Evolutionary conservation across 2,888 invertebrate species (phyloP), one percentile per base, ranked within the genome.

Genomic region (Pyrrhia umbra): DNA sequence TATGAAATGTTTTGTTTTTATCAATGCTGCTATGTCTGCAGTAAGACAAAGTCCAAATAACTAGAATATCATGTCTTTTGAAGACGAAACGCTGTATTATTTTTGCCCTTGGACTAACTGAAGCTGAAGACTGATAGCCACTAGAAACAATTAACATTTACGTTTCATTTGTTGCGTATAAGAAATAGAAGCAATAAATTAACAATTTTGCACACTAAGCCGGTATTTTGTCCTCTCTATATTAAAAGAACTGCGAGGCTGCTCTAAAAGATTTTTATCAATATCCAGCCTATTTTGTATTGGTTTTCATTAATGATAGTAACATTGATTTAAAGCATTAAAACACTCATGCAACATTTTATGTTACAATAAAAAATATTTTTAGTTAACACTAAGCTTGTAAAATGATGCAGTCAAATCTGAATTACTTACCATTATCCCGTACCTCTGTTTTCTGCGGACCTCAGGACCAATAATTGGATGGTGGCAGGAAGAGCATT

Each of bases 401-500:
- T n/a, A 16, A n/a, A 18, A 49, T 5, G n/a, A 25, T 10, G 13
- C 40, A 15, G 13, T 37, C 4, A 47, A 52, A 63, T 52, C 23
- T 39, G 45, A 15, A 3, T 21, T 20, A 43, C 43, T 54, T 69
- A 51, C 37, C 37, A 47, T 23, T 46, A 21, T 10, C 5, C 47
- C 27, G 55, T 62, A 59, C 25, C 58, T 76, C 63, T 65, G 75
- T 74, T 80, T 80, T 75, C 74, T 79, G 77, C 68, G 65, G 65
- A 40, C 49, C 73, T 74, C 77, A 75, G 77, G 68, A 70, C 74
- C 80, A 81, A 82, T 84, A 85, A 87, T 83, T 85, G 79, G 76
- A 73, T 46, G 64, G 58, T 47, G 67, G 61, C 62, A 69, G 71
- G 73, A 77, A 71, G 77, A 67, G 54, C 70, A 85, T 86, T 86